Evolutionary conservation across 2,113 vertebrate species (phyloP).

Genomic region (Psettodes erumei): DNA sequence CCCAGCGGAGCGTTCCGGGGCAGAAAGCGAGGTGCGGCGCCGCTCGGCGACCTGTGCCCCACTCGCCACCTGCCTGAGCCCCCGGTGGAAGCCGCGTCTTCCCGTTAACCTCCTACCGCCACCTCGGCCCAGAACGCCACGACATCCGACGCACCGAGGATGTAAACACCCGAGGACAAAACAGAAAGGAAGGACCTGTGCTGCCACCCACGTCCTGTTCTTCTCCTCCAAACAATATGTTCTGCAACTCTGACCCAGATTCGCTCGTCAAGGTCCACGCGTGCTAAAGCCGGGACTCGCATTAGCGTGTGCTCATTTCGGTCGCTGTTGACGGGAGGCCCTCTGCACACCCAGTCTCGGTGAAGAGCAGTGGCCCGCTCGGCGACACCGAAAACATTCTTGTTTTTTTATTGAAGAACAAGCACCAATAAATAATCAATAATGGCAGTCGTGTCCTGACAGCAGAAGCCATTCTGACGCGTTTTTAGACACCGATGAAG

Average conservation of each 20-base stretch:
- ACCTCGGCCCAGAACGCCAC: constrained; percentile 33
- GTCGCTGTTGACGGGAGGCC: constrained; percentile 18
- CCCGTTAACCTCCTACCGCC: constrained; percentile 64
- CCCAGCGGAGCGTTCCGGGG: background rate
- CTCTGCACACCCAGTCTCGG: too few species aligned
- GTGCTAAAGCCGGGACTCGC: constrained; percentile 15
- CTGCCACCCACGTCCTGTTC: constrained; percentile 47
- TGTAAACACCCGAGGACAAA: constrained; percentile 65
- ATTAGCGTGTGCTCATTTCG: constrained; percentile 45
- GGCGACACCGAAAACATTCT: too few species aligned
- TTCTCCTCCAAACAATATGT: constrained; percentile 61
- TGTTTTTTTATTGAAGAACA: too few species aligned
- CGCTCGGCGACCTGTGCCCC: constrained; percentile 55
- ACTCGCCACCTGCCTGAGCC: constrained; percentile 40
- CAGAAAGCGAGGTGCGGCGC: constrained; percentile 27
- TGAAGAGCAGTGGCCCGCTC: too few species aligned
- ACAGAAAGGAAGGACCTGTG: constrained; percentile 50
- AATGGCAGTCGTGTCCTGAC: background rate
- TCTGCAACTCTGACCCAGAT: constrained; percentile 70
- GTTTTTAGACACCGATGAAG: background rate
- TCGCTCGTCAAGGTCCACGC: constrained; percentile 40
- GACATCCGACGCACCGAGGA: constrained; percentile 35
- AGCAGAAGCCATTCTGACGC: background rate
- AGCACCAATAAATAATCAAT: background rate
- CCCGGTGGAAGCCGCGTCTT: constrained; percentile 29